phyloP scores from a whole-genome alignment of 2,797 vertebrate genomes.

The Taenioides sp. region DNA sequence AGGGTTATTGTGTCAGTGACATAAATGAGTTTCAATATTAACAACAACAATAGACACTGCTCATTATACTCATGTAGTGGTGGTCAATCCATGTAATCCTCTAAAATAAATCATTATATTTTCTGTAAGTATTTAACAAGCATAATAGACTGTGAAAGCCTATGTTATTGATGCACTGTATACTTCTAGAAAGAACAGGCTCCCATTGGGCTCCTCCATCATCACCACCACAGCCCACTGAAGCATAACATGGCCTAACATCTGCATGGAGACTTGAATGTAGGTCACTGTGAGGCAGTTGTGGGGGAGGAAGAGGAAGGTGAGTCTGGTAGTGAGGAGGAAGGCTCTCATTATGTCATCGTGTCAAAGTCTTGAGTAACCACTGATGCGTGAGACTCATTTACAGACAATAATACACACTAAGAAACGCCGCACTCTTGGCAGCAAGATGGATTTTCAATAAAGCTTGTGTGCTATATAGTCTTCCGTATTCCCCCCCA shows the following conservation, averaged over 20 bases:
- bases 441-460: conserved; percentile 9
- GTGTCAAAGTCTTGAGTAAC: conserved; percentile 22
- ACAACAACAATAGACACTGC: too few relatives aligned
- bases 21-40: too few relatives aligned
- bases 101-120: too few relatives aligned
- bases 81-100: too few relatives aligned
- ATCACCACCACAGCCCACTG: conserved; percentile 22
- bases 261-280: conserved; percentile 59
- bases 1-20: too few relatives aligned
- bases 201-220: conserved; percentile 4
- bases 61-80: too few relatives aligned
- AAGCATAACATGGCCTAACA: conserved; percentile 26
- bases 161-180: too few relatives aligned
- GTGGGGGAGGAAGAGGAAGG: conserved; percentile 55
- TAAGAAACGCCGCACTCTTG: conserved; percentile 17
- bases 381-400: conserved; percentile 9
- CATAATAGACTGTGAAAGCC: too few relatives aligned
- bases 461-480: conserved; percentile 3
- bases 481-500: background rate
- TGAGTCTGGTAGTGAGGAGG: conserved; percentile 48
- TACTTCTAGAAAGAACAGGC: too few relatives aligned
- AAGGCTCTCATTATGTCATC: conserved; percentile 64
- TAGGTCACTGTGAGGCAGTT: conserved; percentile 59
- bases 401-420: background rate
- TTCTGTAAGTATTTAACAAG: too few relatives aligned